Evolutionary conservation across 2,888 invertebrate species (phyloP), one percentile per base, ranked within the genome.

Genomic region (Tanytarsus gracilentus): DNA sequence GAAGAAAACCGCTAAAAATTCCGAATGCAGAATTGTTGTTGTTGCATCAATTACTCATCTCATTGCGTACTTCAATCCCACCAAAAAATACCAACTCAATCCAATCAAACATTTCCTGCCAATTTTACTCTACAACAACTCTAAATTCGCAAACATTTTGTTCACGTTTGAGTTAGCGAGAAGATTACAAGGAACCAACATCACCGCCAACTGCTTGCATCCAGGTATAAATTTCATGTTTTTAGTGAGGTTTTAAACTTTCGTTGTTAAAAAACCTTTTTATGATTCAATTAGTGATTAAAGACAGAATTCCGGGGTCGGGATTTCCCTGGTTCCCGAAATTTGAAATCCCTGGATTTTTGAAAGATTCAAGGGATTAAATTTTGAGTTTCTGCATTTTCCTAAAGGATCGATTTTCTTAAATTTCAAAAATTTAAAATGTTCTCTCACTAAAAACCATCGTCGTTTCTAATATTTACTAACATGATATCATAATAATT

Each of bases 151-250:
- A 0, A 90, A 92, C 66, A 88, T 92, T 62, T 81, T 84, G 27
- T 91, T 90, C 69, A 84, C 88, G 0, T 77, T 78, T 61, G 91
- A 92, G 71, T 70, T 92, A 62, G 86, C 91, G 0, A 78, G 83
- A 61, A 79, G 86, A 61, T 69, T 92, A 51, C 83, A 88, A 72
- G 87, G 85, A 0, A 83, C 85, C 1, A 84, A 84, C 2, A 83
- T 92, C 0, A 88, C 88, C 0, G 89, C 81, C 0, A 93, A 93
- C 71, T 91, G 86, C 65, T 75, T 93, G 21, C 93, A 93, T 73
- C 93, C 93, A 0, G 93, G 93, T 1, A 77, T 90, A 74, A 85
- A 91, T 48, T 2, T 2, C 16, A 16, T n/a, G n/a, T n/a, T n/a
- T n/a, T n/a, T n/a, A n/a, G n/a, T n/a, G n/a, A n/a, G n/a, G n/a